Evolutionary conservation across 2,797 vertebrate species (phyloP), one percentile per base, ranked within the genome.

Genomic region (Notolabrus celidotus): DNA sequence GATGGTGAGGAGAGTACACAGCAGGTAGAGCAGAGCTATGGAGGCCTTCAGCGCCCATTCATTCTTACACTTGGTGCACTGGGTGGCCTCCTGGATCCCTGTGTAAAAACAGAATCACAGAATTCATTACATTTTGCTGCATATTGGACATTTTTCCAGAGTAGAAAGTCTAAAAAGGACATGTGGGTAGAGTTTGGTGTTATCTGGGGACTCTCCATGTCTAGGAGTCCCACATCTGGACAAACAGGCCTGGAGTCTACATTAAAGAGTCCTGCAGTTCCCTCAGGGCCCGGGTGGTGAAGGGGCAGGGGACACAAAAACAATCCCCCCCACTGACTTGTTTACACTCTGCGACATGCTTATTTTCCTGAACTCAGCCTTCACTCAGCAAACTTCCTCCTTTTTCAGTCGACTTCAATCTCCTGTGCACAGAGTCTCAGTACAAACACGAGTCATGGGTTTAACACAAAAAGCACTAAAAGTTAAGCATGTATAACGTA

Each of bases 81-180:
- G 96, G 79, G 93, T 95, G 88, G 96, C 96, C 92, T 99, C 97
- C 86, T 98, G 97, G 93, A 99, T 98, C 87, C 96, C 97, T 99
- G 93, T n/a, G 89, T 90, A 67, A 82, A 83, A 58, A 73, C 47
- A 74, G 72, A 1, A 76, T 20, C 38, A 55, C 50, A 52, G 50
- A 10, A 77, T 71, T 71, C 5, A 45, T 41, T 42, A 31, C 3
- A 51, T 49, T 60, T 61, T 41, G 1, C 45, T 52, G 42, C 41
- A 31, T 46, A 4, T 33, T 46, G 17, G 10, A 42, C 23, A 38
- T 71, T 77, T 73, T 49, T 23, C 15, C 17, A 14, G 6, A 62
- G 53, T 23, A 57, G 19, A 74, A 41, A 46, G 45, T 57, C 67
- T 71, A 20, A 53, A 79, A 57, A 62, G 39, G 59, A 78, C 59